Conservation (phyloP, 2,888 invertebrate species). For the Parthenolecanium corni region DNA sequence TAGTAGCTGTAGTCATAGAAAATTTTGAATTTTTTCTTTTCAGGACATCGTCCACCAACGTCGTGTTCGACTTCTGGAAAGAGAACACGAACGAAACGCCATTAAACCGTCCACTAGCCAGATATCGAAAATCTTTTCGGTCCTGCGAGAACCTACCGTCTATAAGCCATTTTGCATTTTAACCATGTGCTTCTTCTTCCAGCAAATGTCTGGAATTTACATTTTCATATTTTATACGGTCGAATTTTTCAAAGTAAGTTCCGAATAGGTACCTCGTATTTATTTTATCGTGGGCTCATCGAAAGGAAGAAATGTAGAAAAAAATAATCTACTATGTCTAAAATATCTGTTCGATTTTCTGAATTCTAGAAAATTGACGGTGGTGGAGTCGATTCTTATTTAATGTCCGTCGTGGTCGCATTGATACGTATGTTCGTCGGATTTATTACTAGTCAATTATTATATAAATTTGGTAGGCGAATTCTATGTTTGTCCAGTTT, state of each 20-base stretch:
- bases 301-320: too few species aligned
- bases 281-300: too few species aligned
- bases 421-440: conserved; percentile 47
- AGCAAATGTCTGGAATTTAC: conserved; percentile 51
- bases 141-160: conserved; percentile 42
- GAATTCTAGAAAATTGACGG: background rate
- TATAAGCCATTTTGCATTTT: conserved; percentile 48
- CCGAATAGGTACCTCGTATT: too few species aligned
- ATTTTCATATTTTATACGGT: conserved; percentile 51
- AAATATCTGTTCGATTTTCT: background rate
- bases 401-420: conserved; percentile 45
- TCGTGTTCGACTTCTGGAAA: conserved; percentile 43
- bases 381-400: conserved; percentile 7
- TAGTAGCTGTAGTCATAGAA: too few species aligned
- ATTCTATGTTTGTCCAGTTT: conserved; percentile 45
- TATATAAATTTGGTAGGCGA: conserved; percentile 45
- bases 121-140: background rate
- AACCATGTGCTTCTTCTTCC: conserved; percentile 46
- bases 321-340: too few species aligned
- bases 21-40: background rate
- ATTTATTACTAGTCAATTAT: conserved; percentile 46
- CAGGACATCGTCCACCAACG: conserved; percentile 43
- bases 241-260: conserved; percentile 45
- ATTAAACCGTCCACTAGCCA: conserved; percentile 35
- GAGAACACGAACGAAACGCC: conserved; percentile 44